phyloP scores from a whole-genome alignment of 1,140 invertebrate genomes.

The Drosophila sproati region DNA sequence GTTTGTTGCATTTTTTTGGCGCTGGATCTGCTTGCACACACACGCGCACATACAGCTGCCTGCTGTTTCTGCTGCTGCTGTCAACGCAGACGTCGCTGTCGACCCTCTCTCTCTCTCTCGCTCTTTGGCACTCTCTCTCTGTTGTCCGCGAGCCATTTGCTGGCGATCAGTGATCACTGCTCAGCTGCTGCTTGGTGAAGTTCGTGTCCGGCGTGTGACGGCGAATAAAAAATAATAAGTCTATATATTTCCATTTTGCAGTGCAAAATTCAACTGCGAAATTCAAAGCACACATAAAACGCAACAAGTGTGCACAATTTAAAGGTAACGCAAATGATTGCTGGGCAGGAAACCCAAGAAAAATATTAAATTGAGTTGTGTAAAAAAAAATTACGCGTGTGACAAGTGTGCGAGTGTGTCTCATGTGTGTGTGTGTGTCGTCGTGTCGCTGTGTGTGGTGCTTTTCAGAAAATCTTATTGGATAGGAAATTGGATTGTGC shows the following conservation, averaged over 20 bases:
- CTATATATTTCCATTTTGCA: slow-evolving; percentile 51
- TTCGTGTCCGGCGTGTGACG: slow-evolving; percentile 72
- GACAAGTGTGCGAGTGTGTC: slow-evolving; percentile 55
- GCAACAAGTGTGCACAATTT: slow-evolving; percentile 7
- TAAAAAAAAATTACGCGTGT: slow-evolving; percentile 61
- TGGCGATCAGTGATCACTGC: slow-evolving; percentile 44
- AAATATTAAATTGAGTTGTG: slow-evolving; percentile 25
- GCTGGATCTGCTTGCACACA: slow-evolving; percentile 65
- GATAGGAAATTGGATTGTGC: too few species aligned
- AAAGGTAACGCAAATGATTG: slow-evolving; percentile 13
- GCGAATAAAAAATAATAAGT: slow-evolving; percentile 50
- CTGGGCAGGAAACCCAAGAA: background rate
- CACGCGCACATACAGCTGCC: slow-evolving; percentile 5
- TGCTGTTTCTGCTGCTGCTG: slow-evolving; percentile 7
- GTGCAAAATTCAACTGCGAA: slow-evolving; percentile 41
- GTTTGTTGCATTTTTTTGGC: slow-evolving; percentile 75
- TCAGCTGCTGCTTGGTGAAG: slow-evolving; percentile 61
- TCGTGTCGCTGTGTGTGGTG: slow-evolving; percentile 66
- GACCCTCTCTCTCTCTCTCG: slow-evolving; percentile 18
- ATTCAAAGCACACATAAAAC: slow-evolving; percentile 4
- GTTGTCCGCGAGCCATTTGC: slow-evolving; percentile 24
- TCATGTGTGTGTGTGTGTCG: slow-evolving; percentile 39
- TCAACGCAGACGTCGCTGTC: slow-evolving; percentile 14
- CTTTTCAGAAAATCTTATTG: slow-evolving; percentile 11
- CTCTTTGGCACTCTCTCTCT: slow-evolving; percentile 1